Conservation (phyloP, 2,888 invertebrate genomes). For the Tanypteryx hageni region DNA sequence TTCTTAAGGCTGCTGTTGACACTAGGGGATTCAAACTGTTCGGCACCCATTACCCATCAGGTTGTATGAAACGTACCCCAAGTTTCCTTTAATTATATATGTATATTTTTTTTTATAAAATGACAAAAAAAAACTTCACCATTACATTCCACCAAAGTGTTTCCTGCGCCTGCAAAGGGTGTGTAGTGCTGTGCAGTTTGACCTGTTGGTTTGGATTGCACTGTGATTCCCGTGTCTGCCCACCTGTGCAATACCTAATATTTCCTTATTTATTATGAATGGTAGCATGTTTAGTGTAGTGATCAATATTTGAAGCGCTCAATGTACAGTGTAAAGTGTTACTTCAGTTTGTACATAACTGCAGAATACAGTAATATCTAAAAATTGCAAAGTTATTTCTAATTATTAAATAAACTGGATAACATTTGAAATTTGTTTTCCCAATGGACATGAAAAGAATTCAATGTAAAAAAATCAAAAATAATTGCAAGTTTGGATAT, state of each 20-base stretch:
- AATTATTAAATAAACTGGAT: conserved; percentile 54
- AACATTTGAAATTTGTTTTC: conserved; percentile 55
- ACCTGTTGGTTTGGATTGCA: conserved; percentile 65
- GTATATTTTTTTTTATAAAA: conserved; percentile 65
- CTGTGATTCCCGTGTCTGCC: conserved; percentile 66
- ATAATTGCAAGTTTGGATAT: conserved; percentile 66
- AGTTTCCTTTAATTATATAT: conserved; percentile 67
- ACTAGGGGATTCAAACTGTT: conserved; percentile 63
- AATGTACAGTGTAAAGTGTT: conserved; percentile 69
- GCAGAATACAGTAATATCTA: conserved; percentile 66
- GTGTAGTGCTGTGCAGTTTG: conserved; percentile 66
- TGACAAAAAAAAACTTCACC: conserved; percentile 65
- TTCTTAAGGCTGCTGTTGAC: conserved; percentile 69
- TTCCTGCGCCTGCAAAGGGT: conserved; percentile 62
- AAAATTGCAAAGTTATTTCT: conserved; percentile 54
- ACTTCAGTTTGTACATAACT: conserved; percentile 68
- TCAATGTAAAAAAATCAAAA: conserved; percentile 65
- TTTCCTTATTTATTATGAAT: conserved; percentile 67
- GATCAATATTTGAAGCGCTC: conserved; percentile 68
- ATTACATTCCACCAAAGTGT: conserved; percentile 68
- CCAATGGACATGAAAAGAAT: conserved; percentile 15
- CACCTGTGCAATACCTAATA: conserved; percentile 68
- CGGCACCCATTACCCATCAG: conserved; percentile 57
- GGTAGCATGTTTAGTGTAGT: conserved; percentile 68
- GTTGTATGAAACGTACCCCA: conserved; percentile 62